A percentile compares a stretch with the other conserved stretches of the same genome.
These are phyloP conservation scores for Enoplolaimus lenunculus DNA, from an alignment of 2,888 invertebrate species.

Conservation along the genomic window DNA sequence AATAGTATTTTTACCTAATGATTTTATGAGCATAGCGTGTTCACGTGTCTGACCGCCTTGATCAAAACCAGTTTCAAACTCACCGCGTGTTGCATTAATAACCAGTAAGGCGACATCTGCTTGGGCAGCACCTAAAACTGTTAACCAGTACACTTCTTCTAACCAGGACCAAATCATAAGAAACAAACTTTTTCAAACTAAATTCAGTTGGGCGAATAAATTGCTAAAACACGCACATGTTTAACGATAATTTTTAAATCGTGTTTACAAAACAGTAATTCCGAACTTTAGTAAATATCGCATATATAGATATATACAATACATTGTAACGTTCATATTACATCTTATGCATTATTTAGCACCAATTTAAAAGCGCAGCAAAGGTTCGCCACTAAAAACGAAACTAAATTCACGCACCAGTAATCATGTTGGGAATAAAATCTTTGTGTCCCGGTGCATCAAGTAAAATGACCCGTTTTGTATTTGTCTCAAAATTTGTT, in stretches of 20 bases:
- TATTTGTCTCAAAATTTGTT: conserved; percentile 49
- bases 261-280: too few species aligned
- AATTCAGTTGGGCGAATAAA: too few species aligned
- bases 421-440: conserved; percentile 99
- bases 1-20: conserved; percentile 52
- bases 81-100: conserved; percentile 78
- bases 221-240: too few species aligned
- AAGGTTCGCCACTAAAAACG: not conserved
- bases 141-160: not conserved
- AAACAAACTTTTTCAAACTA: too few species aligned
- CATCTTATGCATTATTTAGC: too few species aligned
- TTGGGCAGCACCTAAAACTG: conserved; percentile 69
- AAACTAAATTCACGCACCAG: conserved; percentile 42
- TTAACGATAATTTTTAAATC: too few species aligned
- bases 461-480: conserved; percentile 49
- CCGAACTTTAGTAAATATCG: too few species aligned
- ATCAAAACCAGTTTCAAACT: conserved; percentile 98
- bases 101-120: conserved; percentile 93
- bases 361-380: too few species aligned
- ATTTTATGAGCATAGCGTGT: conserved; percentile 80
- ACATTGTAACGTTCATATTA: too few species aligned
- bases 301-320: too few species aligned
- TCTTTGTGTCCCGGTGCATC: conserved; percentile 99
- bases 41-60: conserved; percentile 93
- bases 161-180: too few species aligned